Percentiles rank a stretch among this genome's conserved stretches.
These are phyloP conservation scores for Bilobella aurantiaca DNA, from an alignment of 1,140 invertebrate species.

Conservation along the genomic window DNA sequence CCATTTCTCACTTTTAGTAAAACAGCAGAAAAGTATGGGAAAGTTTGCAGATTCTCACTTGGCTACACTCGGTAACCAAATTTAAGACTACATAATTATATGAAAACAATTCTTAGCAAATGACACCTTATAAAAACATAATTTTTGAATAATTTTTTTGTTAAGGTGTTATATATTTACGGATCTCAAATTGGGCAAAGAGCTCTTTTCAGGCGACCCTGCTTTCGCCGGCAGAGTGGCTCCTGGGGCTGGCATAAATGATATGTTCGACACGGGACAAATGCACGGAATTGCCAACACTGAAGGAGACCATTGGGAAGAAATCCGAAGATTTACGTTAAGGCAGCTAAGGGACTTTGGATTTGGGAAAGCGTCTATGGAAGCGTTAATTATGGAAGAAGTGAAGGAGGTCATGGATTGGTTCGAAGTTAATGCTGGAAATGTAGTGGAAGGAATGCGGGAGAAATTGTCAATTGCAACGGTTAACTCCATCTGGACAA, in stretches of 20 bases:
- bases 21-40: not conserved
- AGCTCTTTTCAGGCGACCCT: not conserved
- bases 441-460: not conserved
- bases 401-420: constrained; percentile 5
- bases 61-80: not conserved
- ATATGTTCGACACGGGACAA: not conserved
- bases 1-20: not conserved
- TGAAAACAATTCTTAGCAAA: too few species aligned
- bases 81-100: too few species aligned
- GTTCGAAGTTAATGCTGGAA: not conserved
- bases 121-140: too few species aligned
- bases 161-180: not conserved
- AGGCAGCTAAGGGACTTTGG: constrained; percentile 38
- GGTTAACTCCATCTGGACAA: constrained; percentile 6
- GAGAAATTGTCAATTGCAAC: not conserved
- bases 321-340: constrained; percentile 37
- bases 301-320: constrained; percentile 12
- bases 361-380: constrained; percentile 38
- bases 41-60: not conserved
- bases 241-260: not conserved
- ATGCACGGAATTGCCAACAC: not conserved
- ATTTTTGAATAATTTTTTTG: too few species aligned
- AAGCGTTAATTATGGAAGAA: constrained; percentile 37
- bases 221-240: not conserved
- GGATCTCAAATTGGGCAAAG: not conserved